phyloP scores from a whole-genome alignment of 92 coral and sea anemone genomes.

The Pocillopora meandrina region DNA sequence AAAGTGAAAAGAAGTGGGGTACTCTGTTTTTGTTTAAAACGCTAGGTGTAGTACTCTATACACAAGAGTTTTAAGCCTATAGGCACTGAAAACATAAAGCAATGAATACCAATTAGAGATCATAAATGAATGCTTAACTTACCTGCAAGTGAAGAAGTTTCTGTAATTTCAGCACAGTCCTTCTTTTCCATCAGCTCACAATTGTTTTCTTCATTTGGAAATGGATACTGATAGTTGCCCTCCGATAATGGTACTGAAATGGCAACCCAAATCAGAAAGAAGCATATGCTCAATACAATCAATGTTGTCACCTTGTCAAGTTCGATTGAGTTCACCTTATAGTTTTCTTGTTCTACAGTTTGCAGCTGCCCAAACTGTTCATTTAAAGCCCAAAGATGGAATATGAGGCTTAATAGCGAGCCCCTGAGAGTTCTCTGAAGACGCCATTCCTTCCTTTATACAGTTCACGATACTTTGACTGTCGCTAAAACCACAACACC shows the following conservation, averaged over 20 bases:
- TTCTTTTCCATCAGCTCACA: background rate
- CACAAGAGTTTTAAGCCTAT: too few relatives aligned
- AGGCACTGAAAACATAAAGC: background rate
- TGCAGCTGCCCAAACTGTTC: background rate
- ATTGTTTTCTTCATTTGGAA: too few relatives aligned
- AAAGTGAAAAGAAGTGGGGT: too few relatives aligned
- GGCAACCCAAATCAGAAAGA: too few relatives aligned
- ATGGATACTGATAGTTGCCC: background rate
- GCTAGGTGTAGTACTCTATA: too few relatives aligned
- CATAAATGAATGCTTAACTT: background rate
- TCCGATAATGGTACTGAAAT: background rate
- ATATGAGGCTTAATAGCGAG: background rate
- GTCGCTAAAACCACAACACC: constrained; percentile 22
- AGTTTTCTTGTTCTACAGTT: background rate
- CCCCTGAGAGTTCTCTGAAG: background rate
- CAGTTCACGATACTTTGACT: background rate
- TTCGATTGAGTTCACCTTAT: too few relatives aligned
- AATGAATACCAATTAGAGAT: background rate
- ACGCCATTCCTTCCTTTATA: constrained; percentile 10
- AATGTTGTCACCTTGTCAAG: too few relatives aligned
- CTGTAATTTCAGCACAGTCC: background rate
- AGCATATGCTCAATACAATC: too few relatives aligned
- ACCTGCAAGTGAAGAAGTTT: background rate
- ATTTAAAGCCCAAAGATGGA: background rate
- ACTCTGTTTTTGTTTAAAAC: too few relatives aligned